Evolutionary conservation across 2,797 vertebrate species (phyloP).

Genomic region (Mionectes olivaceus): DNA sequence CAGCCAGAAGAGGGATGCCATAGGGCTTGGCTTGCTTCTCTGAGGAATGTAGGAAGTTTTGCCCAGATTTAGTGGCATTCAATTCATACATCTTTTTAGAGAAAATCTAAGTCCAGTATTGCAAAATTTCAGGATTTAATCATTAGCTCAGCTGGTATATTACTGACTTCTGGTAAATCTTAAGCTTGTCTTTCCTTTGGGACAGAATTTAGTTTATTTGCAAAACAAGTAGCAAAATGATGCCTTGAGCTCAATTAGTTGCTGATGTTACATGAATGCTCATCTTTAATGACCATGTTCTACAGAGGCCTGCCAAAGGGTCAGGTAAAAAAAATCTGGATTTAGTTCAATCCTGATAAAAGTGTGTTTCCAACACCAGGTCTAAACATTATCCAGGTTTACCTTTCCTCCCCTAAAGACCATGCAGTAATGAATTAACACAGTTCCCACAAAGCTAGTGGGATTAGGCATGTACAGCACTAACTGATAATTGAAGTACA

Average conservation of each 20-base stretch:
- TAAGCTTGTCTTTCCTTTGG: not conserved
- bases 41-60: not conserved
- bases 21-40: rapidly evolving
- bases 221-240: constrained; percentile 14
- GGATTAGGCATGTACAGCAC: not conserved
- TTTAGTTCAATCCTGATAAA: constrained; percentile 16
- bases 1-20: not conserved
- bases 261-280: not conserved
- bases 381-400: not conserved
- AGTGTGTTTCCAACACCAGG: not conserved
- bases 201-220: not conserved
- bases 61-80: not conserved
- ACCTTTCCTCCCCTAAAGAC: not conserved
- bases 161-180: not conserved
- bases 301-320: not conserved
- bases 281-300: not conserved
- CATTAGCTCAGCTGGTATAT: not conserved
- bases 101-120: not conserved
- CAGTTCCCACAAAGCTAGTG: not conserved
- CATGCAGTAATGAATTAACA: not conserved
- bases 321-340: not conserved
- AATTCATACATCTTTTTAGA: not conserved
- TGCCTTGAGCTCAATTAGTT: constrained; percentile 21
- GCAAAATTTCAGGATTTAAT: not conserved
- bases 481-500: not conserved